phyloP scores from a whole-genome alignment of 2,797 vertebrate species.

The Clamator glandarius region DNA sequence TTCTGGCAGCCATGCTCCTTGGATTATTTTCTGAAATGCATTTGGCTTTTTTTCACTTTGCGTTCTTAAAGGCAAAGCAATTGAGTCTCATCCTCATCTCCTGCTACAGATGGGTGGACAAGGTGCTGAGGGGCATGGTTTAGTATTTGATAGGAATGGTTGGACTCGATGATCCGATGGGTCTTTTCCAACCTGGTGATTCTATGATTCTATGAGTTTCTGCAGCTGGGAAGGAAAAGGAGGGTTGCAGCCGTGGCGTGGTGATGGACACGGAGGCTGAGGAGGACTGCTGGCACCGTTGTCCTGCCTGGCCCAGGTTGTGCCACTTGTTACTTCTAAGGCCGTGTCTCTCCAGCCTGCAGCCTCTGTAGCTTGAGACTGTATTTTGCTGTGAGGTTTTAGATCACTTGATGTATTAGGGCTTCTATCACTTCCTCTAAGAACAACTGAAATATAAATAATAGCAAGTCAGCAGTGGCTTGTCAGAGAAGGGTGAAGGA shows the following conservation, averaged over 20 bases:
- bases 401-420: not conserved
- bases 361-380: not conserved
- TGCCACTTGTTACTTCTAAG: not conserved
- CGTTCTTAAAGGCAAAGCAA: not conserved
- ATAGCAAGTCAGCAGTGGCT: not conserved
- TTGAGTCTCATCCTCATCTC: not conserved
- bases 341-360: not conserved
- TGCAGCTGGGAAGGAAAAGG: not conserved
- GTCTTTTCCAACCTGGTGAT: too few species aligned
- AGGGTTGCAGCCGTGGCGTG: fast-evolving
- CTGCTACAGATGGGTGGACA: not conserved
- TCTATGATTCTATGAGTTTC: too few species aligned
- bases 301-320: not conserved
- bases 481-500: not conserved
- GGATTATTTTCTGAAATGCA: slow-evolving; percentile 53
- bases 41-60: not conserved
- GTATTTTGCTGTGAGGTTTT: not conserved
- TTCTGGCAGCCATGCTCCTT: slow-evolving; percentile 34
- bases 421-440: not conserved
- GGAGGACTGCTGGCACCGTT: not conserved
- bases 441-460: not conserved
- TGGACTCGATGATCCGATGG: too few species aligned
- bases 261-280: fast-evolving
- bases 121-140: too few species aligned
- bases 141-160: too few species aligned